phyloP scores from a whole-genome alignment of 2,113 vertebrate species.

The Hypanus sabinus region DNA sequence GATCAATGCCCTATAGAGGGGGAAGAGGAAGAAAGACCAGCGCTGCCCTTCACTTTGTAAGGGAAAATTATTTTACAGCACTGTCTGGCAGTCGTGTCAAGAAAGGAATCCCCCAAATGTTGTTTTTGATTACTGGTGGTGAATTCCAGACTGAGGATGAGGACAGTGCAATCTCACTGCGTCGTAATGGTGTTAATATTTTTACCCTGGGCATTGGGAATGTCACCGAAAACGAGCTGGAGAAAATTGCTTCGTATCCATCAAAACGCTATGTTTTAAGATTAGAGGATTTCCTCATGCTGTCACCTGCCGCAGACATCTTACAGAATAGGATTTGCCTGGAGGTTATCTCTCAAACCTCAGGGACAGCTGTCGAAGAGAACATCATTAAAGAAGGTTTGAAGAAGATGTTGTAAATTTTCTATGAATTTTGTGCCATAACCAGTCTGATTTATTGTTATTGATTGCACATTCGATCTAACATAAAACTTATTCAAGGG shows the following conservation, averaged over 20 bases:
- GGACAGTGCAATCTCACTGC: slow-evolving; percentile 52
- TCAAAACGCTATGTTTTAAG: slow-evolving; percentile 50
- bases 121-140: slow-evolving; percentile 65
- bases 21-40: slow-evolving; percentile 54
- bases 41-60: slow-evolving; percentile 58
- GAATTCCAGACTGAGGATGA: slow-evolving; percentile 59
- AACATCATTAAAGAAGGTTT: slow-evolving; percentile 57
- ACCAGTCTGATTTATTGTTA: neutral
- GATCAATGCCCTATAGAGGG: slow-evolving; percentile 57
- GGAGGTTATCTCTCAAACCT: slow-evolving; percentile 45
- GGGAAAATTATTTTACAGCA: slow-evolving; percentile 50
- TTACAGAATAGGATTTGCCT: slow-evolving; percentile 61
- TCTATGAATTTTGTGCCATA: neutral
- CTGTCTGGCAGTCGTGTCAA: slow-evolving; percentile 53
- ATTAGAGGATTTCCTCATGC: slow-evolving; percentile 58
- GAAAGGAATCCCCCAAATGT: slow-evolving; percentile 60
- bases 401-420: neutral
- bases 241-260: slow-evolving; percentile 63
- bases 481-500: neutral
- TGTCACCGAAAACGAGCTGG: slow-evolving; percentile 47
- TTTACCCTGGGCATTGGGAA: slow-evolving; percentile 61
- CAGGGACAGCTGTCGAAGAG: slow-evolving; percentile 37
- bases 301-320: slow-evolving; percentile 49
- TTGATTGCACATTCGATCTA: neutral
- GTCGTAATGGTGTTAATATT: slow-evolving; percentile 53